Conservation (phyloP, 2,888 invertebrate species). For the Rotaria macrura region DNA sequence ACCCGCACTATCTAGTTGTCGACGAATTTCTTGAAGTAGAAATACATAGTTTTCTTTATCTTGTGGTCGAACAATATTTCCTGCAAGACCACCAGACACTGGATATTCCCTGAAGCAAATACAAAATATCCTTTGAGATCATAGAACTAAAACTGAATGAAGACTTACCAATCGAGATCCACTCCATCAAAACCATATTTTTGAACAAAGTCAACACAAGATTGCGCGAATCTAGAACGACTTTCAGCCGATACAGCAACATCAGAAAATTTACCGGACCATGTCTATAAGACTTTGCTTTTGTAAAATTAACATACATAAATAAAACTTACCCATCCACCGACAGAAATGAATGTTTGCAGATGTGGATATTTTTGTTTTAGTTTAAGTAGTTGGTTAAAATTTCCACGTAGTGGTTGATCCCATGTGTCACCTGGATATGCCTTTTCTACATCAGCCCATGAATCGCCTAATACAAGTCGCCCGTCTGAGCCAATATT, state of each 20-base stretch:
- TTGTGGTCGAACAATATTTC: not conserved
- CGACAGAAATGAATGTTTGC: conserved; percentile 2
- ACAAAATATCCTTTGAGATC: not conserved
- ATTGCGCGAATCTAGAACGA: not conserved
- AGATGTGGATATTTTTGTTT: conserved; percentile 11
- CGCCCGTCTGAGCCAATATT: not conserved
- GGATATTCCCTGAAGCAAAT: not conserved
- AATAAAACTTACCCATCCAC: not conserved
- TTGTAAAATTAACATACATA: not conserved
- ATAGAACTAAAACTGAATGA: not conserved
- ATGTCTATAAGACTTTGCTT: not conserved
- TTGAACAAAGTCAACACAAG: not conserved
- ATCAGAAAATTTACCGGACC: conserved; percentile 16
- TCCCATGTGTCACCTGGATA: conserved; percentile 21
- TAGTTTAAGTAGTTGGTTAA: not conserved
- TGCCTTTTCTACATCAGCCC: conserved; percentile 18
- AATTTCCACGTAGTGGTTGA: conserved; percentile 21
- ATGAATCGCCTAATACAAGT: not conserved
- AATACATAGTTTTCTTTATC: not conserved
- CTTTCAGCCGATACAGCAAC: not conserved
- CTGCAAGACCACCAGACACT: not conserved
- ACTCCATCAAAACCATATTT: conserved; percentile 7
- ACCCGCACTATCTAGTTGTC: not conserved
- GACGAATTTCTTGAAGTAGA: not conserved
- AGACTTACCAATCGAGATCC: not conserved